Evolutionary conservation across 2,888 invertebrate genomes (phyloP).

Genomic region (Agrotis clavis): DNA sequence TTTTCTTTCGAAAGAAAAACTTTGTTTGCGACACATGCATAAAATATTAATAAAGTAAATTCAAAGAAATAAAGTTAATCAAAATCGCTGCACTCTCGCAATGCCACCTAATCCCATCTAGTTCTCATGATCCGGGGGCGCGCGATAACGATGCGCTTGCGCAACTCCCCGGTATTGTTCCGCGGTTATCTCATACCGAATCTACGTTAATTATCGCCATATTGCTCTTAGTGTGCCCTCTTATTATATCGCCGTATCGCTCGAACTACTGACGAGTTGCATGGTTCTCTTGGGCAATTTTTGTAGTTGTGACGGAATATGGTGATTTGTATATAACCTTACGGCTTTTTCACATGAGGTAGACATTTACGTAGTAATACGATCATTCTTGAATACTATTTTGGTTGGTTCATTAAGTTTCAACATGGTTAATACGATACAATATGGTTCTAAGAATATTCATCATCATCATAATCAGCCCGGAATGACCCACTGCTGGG

Average conservation of each 20-base stretch:
- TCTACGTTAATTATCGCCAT: constrained; percentile 74
- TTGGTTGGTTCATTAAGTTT: no score
- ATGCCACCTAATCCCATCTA: constrained; percentile 28
- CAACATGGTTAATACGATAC: no score
- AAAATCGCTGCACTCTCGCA: constrained; percentile 17
- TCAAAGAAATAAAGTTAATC: neutral
- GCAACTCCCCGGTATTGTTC: constrained; percentile 75
- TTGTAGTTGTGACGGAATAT: constrained; percentile 5
- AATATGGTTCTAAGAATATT: no score
- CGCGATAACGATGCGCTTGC: constrained; percentile 62
- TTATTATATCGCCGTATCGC: constrained; percentile 46
- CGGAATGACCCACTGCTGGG: no score
- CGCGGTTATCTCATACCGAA: constrained; percentile 67
- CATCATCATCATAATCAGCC: no score
- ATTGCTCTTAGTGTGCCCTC: constrained; percentile 58
- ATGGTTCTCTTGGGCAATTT: constrained; percentile 32
- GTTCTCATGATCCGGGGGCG: constrained; percentile 60
- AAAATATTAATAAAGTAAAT: no score
- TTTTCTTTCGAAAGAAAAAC: no score
- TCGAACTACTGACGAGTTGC: constrained; percentile 56
- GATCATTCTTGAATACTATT: no score
- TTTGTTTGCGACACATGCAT: no score
- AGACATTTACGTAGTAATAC: neutral
- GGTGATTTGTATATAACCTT: neutral
- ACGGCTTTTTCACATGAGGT: neutral